A percentile compares a stretch with the other conserved stretches of the same genome.
These are phyloP conservation scores for Ceyx cyanopectus DNA, from an alignment of 2,113 vertebrate species.

Conservation along the genomic window DNA sequence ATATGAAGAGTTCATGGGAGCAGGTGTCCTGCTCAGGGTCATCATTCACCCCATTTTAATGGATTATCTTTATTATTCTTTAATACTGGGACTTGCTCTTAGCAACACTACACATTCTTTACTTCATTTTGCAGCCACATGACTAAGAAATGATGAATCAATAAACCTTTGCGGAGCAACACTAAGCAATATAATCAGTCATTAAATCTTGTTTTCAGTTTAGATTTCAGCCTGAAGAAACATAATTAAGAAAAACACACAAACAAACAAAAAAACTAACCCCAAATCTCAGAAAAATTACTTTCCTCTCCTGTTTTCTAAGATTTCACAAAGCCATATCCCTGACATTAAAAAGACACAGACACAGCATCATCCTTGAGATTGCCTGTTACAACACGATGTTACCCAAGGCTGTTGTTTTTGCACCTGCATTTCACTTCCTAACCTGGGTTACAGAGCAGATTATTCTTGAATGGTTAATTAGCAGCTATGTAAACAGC, in stretches of 20 bases:
- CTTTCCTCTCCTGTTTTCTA: not conserved
- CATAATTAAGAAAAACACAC: not conserved
- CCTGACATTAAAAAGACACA: not conserved
- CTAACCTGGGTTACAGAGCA: conserved; percentile 40
- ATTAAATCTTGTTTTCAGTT: conserved; percentile 43
- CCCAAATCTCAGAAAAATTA: conserved; percentile 23
- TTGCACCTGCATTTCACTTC: conserved; percentile 64
- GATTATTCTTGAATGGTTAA: conserved; percentile 20
- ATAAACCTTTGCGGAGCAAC: conserved; percentile 28
- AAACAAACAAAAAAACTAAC: not conserved
- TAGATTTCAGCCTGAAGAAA: conserved; percentile 48
- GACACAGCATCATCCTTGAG: conserved; percentile 42
- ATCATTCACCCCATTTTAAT: not conserved
- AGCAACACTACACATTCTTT: not conserved
- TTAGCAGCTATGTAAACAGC: conserved; percentile 46
- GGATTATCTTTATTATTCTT: not conserved
- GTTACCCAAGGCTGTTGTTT: conserved; percentile 55
- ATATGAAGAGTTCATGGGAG: not conserved
- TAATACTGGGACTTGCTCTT: rapidly evolving
- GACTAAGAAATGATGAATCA: conserved; percentile 41
- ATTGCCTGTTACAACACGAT: conserved; percentile 20
- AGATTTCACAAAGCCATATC: not conserved
- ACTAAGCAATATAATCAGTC: conserved; percentile 22
- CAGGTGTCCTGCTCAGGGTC: not conserved
- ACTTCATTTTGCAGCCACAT: not conserved